Evolutionary conservation across 1,140 invertebrate genomes (phyloP), one percentile per base, ranked within the genome.

Genomic region (Venturia canescens): DNA sequence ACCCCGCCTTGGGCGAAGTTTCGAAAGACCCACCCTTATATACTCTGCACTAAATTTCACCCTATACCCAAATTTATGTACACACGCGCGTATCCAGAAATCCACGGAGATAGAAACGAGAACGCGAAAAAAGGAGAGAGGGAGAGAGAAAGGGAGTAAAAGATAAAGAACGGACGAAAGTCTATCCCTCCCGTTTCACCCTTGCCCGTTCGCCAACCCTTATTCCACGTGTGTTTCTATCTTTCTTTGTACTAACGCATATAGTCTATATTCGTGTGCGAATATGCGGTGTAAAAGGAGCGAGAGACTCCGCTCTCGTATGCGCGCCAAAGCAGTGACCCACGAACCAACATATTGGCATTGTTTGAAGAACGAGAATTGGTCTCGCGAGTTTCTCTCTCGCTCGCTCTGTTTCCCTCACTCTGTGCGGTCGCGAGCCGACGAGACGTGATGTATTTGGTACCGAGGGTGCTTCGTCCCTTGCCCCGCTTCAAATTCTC

Each of bases 321-420:
- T 84, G 81, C 85, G 78, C 72, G 66, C 66, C 83, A 86, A 88
- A 83, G 83, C 87, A 88, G 86, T 89, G 87, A 88, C 85, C 88
- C 88, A 86, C 85, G 87, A 89, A 86, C 82, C 86, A 89, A 88
- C 88, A 88, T 89, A 89, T 89, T 87, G 88, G 83, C 84, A 84
- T 88, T 89, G 88, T 89, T 89, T 89, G 88, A 88, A 86, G 87
- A 87, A 88, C 83, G 83, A 84, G 84, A 88, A 89, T 89, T 85
- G 84, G 84, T 71, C 72, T 74, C 69, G 80, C 72, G 21, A 27
- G n/a, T 63, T 34, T 23, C 26, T 66, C 48, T 57, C 53, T 72
- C 38, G n/a, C 53, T 23, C 53, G n/a, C 53, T 57, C 53, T 57
- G 5, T 34, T 18, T 50, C 31, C 13, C 38, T 44, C 38, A 44